These are phyloP conservation scores for Macquaria australasica DNA, from an alignment of 2,113 vertebrate species.

Conservation along the genomic window DNA sequence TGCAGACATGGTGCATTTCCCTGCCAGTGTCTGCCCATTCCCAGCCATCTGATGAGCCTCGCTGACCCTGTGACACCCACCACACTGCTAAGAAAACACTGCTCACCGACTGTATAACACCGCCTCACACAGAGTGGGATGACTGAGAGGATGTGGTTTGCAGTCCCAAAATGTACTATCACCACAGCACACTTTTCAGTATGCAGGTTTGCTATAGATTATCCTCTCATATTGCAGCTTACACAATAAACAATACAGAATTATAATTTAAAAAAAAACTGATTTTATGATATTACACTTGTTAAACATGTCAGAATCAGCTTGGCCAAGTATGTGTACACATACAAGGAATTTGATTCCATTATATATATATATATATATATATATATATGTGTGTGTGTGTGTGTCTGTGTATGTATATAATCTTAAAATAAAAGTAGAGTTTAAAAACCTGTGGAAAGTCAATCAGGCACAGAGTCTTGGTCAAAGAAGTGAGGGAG, in stretches of 20 bases:
- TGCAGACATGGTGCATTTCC: slow-evolving; percentile 55
- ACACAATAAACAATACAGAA: neutral
- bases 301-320: neutral
- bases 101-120: slow-evolving; percentile 5
- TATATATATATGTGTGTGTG: too few species aligned
- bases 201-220: neutral
- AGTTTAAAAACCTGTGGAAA: too few species aligned
- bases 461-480: too few species aligned
- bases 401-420: too few species aligned
- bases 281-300: neutral
- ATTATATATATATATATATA: too few species aligned
- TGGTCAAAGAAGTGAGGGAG: too few species aligned
- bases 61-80: slow-evolving; percentile 45
- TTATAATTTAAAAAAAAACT: neutral
- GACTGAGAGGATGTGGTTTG: slow-evolving; percentile 9
- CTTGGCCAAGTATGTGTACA: too few species aligned
- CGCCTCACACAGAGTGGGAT: slow-evolving; percentile 19
- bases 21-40: slow-evolving; percentile 54
- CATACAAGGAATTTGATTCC: too few species aligned
- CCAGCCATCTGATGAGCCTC: slow-evolving; percentile 44
- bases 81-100: slow-evolving; percentile 56
- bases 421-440: too few species aligned
- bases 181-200: neutral
- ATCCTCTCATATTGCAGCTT: neutral
- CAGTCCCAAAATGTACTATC: neutral